These are phyloP conservation scores for Drosophila malerkotliana DNA, from an alignment of 1,140 invertebrate genomes.

Conservation along the genomic window DNA sequence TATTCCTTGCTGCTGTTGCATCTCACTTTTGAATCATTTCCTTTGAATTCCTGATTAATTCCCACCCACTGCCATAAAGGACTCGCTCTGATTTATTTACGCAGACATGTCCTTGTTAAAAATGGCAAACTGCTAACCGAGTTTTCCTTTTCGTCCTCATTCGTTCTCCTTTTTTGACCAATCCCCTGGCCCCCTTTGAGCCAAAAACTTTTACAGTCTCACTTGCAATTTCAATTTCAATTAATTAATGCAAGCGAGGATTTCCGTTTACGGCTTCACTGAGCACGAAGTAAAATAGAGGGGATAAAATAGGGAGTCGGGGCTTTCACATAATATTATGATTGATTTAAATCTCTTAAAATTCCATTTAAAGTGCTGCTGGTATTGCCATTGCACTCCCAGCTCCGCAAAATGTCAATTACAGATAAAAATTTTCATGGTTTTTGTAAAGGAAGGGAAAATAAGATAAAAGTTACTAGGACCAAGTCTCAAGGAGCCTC, in stretches of 20 bases:
- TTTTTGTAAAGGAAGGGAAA: no score
- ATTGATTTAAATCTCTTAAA: slow-evolving; percentile 21
- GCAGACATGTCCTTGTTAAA: slow-evolving; percentile 30
- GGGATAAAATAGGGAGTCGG: background rate
- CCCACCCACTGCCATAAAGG: slow-evolving; percentile 35
- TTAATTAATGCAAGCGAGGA: slow-evolving; percentile 62
- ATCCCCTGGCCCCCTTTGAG: background rate
- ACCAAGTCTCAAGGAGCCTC: no score
- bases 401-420: slow-evolving; percentile 35
- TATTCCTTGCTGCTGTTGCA: background rate
- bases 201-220: slow-evolving; percentile 33
- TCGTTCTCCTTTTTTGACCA: background rate
- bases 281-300: background rate
- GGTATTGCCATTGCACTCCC: background rate
- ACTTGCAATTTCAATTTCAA: slow-evolving; percentile 50
- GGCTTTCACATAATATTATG: slow-evolving; percentile 8
- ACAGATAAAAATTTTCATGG: background rate
- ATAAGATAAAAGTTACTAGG: no score
- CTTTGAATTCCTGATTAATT: slow-evolving; percentile 56
- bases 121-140: slow-evolving; percentile 24
- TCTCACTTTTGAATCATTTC: slow-evolving; percentile 4
- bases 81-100: slow-evolving; percentile 39
- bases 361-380: background rate
- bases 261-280: slow-evolving; percentile 37
- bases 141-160: slow-evolving; percentile 16